phyloP scores from a whole-genome alignment of 2,888 invertebrate species.

The Temnothorax rugatulus region DNA sequence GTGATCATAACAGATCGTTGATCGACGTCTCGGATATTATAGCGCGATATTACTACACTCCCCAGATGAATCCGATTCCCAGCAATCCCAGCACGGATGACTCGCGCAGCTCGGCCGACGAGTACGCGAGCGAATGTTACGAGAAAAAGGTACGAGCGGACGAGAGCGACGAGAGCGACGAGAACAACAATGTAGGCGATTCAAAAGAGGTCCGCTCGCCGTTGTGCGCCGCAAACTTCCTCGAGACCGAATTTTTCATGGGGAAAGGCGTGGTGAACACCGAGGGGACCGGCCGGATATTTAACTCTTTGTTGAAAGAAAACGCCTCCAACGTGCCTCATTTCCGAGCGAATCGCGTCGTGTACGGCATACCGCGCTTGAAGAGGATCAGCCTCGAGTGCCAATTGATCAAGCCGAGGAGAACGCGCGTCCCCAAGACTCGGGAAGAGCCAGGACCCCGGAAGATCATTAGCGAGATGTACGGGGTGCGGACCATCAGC shows the following conservation, averaged over 20 bases:
- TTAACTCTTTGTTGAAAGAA: too few species aligned
- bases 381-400: background rate
- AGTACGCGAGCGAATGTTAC: background rate
- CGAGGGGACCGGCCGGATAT: background rate
- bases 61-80: background rate
- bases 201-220: background rate
- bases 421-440: background rate
- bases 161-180: background rate
- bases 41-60: background rate
- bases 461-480: conserved; percentile 71
- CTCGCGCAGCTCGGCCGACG: background rate
- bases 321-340: background rate
- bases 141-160: background rate
- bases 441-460: background rate
- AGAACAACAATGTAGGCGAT: background rate
- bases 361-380: background rate
- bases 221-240: background rate
- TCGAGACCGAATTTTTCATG: conserved; percentile 15
- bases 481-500: conserved; percentile 76
- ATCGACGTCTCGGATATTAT: background rate
- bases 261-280: background rate
- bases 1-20: background rate
- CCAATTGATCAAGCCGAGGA: conserved; percentile 3
- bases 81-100: background rate
- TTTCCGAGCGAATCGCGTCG: too few species aligned